phyloP scores from a whole-genome alignment of 2,888 invertebrate species.

The Magallana nippona region DNA sequence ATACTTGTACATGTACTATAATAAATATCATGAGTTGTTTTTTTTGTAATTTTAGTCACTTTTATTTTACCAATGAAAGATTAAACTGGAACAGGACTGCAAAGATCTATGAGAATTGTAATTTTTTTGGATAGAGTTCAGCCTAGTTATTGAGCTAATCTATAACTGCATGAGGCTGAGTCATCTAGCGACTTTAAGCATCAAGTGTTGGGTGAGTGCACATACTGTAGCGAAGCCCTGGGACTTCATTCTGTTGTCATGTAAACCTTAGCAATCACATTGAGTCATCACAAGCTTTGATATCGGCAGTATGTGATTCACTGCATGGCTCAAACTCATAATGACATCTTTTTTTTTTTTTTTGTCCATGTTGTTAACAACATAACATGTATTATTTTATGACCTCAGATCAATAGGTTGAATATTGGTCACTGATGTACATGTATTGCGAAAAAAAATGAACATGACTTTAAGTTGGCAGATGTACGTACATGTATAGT shows the following conservation, averaged over 20 bases:
- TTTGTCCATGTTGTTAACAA: background rate
- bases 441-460: too few relatives aligned
- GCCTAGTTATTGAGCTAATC: constrained; percentile 12
- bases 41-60: background rate
- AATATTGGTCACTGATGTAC: too few relatives aligned
- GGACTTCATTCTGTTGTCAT: background rate
- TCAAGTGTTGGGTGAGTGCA: constrained; percentile 24
- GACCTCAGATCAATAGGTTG: too few relatives aligned
- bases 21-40: too few relatives aligned
- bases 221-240: background rate
- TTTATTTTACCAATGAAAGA: background rate
- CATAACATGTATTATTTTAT: background rate
- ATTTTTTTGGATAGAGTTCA: background rate
- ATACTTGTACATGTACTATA: background rate
- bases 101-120: too few relatives aligned
- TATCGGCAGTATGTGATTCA: constrained; percentile 14
- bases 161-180: constrained; percentile 4
- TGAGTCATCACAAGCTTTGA: constrained; percentile 19
- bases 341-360: background rate
- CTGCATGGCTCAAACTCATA: background rate
- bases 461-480: too few relatives aligned
- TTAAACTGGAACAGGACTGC: too few relatives aligned
- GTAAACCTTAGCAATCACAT: background rate
- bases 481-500: too few relatives aligned
- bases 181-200: constrained; percentile 1